Evolutionary conservation across 2,888 invertebrate species (phyloP), one percentile per base, ranked within the genome.

Genomic region (Stenotaenia linearis): DNA sequence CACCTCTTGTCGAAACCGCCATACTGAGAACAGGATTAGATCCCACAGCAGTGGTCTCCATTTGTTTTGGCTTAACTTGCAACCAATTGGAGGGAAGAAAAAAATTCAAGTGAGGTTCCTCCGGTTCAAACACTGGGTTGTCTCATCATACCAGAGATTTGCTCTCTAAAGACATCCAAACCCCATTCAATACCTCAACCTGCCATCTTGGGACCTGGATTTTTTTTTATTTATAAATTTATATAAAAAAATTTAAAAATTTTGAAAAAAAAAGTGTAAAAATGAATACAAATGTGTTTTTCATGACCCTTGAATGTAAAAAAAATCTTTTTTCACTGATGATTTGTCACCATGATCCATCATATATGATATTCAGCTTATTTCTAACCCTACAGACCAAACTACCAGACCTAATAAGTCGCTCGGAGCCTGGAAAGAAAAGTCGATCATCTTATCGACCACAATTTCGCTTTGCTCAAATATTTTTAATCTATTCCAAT

Each of bases 31-130:
- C 28, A 28, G 69, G 69, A 69, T 69, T 69, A 69, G 69, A 69
- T 69, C 69, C 69, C 69, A 69, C 69, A 69, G 69, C 69, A 69
- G 69, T 69, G 69, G 69, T 69, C 69, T 69, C 69, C 69, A 69
- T 69, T 69, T 69, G 69, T 69, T 69, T 69, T 25, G 69, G 69
- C 69, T 69, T 69, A 69, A 69, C 25, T 69, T 69, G 69, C 69
- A 69, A 69, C 69, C 69, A 69, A 69, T 69, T 69, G 69, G 25
- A 69, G 28, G 28, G 25, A 12, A 25, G 69, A 69, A 23, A 69
- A 28, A 28, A 50, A 32, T 32, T 32, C 32, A 32, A 32, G 32
- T 32, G 9, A 6, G 32, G 32, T n/a, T n/a, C n/a, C n/a, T n/a
- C n/a, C n/a, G n/a, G n/a, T n/a, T n/a, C n/a, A n/a, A n/a, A n/a